Evolutionary conservation across 2,888 invertebrate genomes (phyloP).

Genomic region (Conchocele bisecta): DNA sequence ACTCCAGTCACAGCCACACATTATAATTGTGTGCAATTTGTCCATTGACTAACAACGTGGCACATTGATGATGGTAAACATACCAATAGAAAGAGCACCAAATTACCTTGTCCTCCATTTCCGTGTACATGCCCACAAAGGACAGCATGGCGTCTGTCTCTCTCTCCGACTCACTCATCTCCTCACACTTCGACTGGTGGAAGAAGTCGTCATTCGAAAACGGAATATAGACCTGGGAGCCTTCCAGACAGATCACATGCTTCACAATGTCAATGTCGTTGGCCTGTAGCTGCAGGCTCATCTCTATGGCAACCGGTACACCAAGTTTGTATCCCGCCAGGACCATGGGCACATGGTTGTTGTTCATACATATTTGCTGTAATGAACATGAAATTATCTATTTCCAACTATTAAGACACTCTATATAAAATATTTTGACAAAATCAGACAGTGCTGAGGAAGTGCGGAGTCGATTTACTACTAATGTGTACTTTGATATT

Average conservation of each 20-base stretch:
- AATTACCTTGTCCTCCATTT: constrained; percentile 29
- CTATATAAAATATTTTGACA: no score
- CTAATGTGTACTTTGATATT: no score
- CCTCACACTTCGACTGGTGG: neutral
- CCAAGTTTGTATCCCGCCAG: constrained; percentile 98
- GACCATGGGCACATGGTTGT: constrained; percentile 92
- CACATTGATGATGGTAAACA: no score
- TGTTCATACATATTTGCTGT: constrained; percentile 89
- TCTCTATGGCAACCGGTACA: constrained; percentile 96
- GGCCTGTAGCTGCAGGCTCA: constrained; percentile 89
- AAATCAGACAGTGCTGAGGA: no score
- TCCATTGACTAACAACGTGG: no score
- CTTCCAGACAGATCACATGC: constrained; percentile 92
- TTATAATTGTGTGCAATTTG: no score
- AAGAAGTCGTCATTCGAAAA: neutral
- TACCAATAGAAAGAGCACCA: no score
- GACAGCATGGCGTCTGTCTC: constrained; percentile 20
- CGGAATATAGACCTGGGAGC: constrained; percentile 85
- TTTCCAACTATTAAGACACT: neutral
- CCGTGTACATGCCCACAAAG: constrained; percentile 17
- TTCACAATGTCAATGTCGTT: constrained; percentile 67
- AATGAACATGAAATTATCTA: constrained; percentile 27
- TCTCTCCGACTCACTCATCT: constrained; percentile 1
- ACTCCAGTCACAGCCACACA: no score
- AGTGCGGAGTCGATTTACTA: no score